Evolutionary conservation across 2,888 invertebrate genomes (phyloP).

Genomic region (Choreutis nemorana): DNA sequence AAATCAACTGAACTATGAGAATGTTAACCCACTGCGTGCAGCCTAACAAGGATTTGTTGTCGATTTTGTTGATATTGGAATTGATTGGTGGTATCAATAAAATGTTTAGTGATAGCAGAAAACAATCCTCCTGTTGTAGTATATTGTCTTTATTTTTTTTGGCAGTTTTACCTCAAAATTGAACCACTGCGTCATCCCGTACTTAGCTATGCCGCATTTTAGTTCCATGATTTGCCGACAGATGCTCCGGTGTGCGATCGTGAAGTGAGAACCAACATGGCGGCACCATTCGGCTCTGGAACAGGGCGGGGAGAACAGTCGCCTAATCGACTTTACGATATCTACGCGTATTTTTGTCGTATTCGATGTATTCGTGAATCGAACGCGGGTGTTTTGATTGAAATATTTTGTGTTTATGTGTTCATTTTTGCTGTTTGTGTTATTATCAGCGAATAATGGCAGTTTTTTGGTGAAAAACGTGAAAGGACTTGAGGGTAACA

Average conservation of each 20-base stretch:
- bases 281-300: constrained; percentile 61
- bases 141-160: background rate
- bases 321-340: constrained; percentile 55
- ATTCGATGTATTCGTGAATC: constrained; percentile 54
- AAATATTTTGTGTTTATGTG: constrained; percentile 56
- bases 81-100: too few species aligned
- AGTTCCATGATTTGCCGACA: constrained; percentile 33
- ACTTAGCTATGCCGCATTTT: constrained; percentile 17
- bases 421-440: constrained; percentile 50
- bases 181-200: too few species aligned
- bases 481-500: constrained; percentile 62
- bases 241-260: constrained; percentile 36
- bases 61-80: too few species aligned
- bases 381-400: constrained; percentile 59
- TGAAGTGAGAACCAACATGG: constrained; percentile 57
- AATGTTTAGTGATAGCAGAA: too few species aligned
- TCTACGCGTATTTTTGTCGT: constrained; percentile 61
- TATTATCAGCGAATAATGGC: constrained; percentile 48
- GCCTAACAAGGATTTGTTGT: too few species aligned
- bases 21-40: too few species aligned
- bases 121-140: too few species aligned
- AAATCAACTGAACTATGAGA: too few species aligned
- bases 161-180: background rate
- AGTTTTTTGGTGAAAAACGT: constrained; percentile 56
- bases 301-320: constrained; percentile 66